phyloP scores from a whole-genome alignment of 2,797 vertebrate genomes.

The Syndactyla subalaris region DNA sequence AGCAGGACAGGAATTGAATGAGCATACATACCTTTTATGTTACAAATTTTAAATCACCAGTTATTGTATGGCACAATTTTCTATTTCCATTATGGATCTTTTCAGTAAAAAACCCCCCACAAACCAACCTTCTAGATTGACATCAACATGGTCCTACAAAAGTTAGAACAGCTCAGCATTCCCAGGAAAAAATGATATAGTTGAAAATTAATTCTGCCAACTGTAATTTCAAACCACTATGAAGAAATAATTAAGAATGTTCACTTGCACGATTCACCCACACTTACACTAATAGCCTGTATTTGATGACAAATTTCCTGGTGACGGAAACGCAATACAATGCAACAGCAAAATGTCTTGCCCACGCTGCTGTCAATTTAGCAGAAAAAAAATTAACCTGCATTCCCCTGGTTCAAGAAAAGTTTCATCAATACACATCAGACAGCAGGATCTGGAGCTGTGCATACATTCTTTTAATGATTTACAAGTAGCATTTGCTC shows the following conservation, averaged over 20 bases:
- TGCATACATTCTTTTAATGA: slow-evolving; percentile 1
- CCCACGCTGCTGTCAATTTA: not conserved
- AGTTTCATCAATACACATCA: not conserved
- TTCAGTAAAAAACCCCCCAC: rapidly evolving
- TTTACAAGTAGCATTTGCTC: slow-evolving; percentile 2
- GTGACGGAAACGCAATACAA: not conserved
- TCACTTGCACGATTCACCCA: not conserved
- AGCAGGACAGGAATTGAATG: not conserved
- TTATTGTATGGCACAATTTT: not conserved
- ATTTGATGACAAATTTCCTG: slow-evolving; percentile 17
- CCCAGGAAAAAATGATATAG: not conserved
- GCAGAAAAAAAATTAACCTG: slow-evolving; percentile 19
- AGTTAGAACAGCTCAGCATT: not conserved
- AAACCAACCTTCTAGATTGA: not conserved
- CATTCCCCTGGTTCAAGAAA: not conserved
- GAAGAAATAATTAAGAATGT: not conserved
- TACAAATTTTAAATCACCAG: not conserved
- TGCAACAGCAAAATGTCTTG: slow-evolving; percentile 27
- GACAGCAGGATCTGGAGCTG: not conserved
- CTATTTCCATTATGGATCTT: not conserved
- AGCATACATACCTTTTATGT: not conserved
- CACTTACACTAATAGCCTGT: not conserved
- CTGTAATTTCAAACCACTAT: not conserved
- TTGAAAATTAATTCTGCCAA: slow-evolving; percentile 5
- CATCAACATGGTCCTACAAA: not conserved